Evolutionary conservation across 2,797 vertebrate species (phyloP).

Genomic region (Sebastes melanostomus): DNA sequence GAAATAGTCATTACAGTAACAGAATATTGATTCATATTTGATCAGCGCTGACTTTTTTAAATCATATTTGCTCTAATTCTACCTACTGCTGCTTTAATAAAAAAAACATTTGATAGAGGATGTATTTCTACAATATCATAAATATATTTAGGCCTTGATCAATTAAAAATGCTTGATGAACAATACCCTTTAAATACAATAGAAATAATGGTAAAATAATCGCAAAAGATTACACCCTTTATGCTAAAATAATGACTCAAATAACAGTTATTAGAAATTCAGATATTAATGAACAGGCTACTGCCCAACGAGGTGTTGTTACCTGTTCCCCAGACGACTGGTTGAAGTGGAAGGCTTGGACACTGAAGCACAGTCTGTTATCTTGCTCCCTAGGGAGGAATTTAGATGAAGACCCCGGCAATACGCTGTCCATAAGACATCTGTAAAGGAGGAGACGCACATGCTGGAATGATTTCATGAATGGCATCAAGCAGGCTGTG

Average conservation of each 20-base stretch:
- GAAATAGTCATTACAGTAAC: too few relatives aligned
- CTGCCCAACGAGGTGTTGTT: not conserved
- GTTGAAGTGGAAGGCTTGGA: conserved; percentile 57
- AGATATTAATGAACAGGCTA: not conserved
- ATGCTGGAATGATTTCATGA: not conserved
- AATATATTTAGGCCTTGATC: not conserved
- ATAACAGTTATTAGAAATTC: not conserved
- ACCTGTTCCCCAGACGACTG: conserved; percentile 38
- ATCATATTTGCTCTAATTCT: too few relatives aligned
- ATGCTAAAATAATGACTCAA: not conserved
- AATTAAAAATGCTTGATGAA: not conserved
- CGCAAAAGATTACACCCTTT: not conserved
- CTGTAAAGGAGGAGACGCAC: conserved; percentile 33
- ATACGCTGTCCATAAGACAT: conserved; percentile 61
- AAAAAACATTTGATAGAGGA: not conserved
- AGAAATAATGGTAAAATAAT: not conserved
- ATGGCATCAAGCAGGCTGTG: not conserved
- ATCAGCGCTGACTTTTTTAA: too few relatives aligned
- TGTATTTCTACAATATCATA: not conserved
- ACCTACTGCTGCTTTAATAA: not conserved
- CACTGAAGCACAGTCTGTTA: conserved; percentile 57
- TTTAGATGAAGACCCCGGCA: conserved; percentile 57
- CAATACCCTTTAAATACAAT: not conserved
- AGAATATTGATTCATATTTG: too few relatives aligned
- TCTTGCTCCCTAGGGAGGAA: conserved; percentile 39